Base-by-base conservation (phyloP, 2,113 vertebrate species). In the Engystomops pustulosus region DNA sequence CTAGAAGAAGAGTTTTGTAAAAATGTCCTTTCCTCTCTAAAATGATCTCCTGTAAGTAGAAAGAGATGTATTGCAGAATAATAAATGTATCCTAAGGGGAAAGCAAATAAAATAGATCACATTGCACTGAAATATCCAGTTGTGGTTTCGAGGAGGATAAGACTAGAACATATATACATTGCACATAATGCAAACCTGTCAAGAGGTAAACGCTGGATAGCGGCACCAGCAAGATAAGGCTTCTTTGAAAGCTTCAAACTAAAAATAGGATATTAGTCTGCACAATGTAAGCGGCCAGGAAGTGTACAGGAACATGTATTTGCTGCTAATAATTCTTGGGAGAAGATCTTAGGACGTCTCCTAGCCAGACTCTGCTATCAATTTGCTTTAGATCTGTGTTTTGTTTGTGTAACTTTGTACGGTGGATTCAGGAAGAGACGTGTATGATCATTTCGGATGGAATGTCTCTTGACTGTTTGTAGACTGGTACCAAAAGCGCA, bases 81-180 rank as follows among this genome's bases (percentile, higher is more conserved):
- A 75, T 68, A 70, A 44, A 86, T 38, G 53, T 0, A n/a, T 80
- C 87, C 80, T 83, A 45, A 80, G 62, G 74, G 86, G 88, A 69
- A 88, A 85, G 79, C 4, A 65, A 10, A 83, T 58, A 65, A 90
- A 91, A 88, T 12, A 85, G 86, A 88, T 88, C 81, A 70, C 70
- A 88, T 88, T 71, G 32, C 79, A 83, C 27, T 38, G 83, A 72
- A 88, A 85, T 87, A 79, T 80, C 87, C 77, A 77, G 84, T 83
- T 9, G 4, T 11, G 44, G 58, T 87, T 89, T 86, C 83, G 81
- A 83, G 88, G 77, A 88, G 85, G 76, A 84, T 86, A 81, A 70
- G 65, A 67, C 15, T 23, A 3, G 74, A 80, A 76, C 0, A 17
- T 23, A 49, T 60, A 80, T 44, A 32, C 87, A 65, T 81, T 51